Conservation (phyloP, 1,140 invertebrate genomes). For the Rhynchophorus ferrugineus region DNA sequence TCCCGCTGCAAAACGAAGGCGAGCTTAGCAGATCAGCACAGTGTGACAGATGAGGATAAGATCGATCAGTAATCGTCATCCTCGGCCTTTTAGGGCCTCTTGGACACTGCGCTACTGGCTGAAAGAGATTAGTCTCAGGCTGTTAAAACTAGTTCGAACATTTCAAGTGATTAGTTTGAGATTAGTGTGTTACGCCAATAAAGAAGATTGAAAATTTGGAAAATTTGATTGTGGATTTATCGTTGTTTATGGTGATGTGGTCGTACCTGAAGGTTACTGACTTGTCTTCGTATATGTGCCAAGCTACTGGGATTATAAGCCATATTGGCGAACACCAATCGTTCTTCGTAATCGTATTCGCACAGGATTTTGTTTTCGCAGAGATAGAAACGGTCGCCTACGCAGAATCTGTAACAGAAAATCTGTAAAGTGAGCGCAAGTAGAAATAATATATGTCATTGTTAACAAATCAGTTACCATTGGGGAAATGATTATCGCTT, state of each 20-base stretch:
- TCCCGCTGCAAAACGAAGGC: constrained; percentile 41
- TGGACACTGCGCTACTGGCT: constrained; percentile 36
- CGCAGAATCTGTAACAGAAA: constrained; percentile 73
- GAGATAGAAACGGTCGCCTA: constrained; percentile 86
- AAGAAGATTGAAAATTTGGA: too few species aligned
- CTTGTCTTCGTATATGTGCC: constrained; percentile 80
- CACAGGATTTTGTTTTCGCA: constrained; percentile 92
- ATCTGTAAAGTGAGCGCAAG: neutral
- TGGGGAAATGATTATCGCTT: too few species aligned
- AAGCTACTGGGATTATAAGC: constrained; percentile 79
- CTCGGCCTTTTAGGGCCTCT: neutral
- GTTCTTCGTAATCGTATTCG: constrained; percentile 89
- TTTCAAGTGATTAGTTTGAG: too few species aligned
- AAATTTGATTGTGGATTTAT: too few species aligned
- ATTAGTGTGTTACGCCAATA: too few species aligned
- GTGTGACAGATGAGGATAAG: too few species aligned
- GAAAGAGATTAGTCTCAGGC: constrained; percentile 36
- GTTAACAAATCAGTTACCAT: too few species aligned
- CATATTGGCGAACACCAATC: constrained; percentile 82
- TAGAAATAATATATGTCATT: too few species aligned
- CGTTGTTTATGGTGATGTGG: too few species aligned
- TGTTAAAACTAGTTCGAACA: constrained; percentile 1
- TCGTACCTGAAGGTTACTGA: constrained; percentile 64
- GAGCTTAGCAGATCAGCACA: constrained; percentile 6
- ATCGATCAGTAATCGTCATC: constrained; percentile 1